Evolutionary conservation across 1,140 invertebrate genomes (phyloP).

Genomic region (Rhyacophila brunnea): DNA sequence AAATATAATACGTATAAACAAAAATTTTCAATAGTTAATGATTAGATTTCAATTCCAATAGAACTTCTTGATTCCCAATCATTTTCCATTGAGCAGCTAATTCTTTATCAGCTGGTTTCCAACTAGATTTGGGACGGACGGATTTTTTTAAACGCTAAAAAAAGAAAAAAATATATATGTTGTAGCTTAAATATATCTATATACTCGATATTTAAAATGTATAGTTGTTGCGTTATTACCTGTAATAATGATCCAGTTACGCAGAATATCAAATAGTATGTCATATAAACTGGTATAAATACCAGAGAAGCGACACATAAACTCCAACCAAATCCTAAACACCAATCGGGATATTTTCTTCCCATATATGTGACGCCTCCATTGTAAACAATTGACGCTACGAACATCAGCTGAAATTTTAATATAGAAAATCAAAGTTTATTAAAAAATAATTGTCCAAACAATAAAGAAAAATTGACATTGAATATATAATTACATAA

Average conservation of each 20-base stretch:
- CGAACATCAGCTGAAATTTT: constrained; percentile 60
- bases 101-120: constrained; percentile 14
- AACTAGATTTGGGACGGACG: constrained; percentile 5
- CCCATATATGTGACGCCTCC: constrained; percentile 57
- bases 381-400: constrained; percentile 59
- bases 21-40: no score
- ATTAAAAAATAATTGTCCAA: constrained; percentile 21
- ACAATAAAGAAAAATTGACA: no score
- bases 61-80: not conserved
- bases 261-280: constrained; percentile 17
- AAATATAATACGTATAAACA: no score
- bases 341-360: constrained; percentile 62
- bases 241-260: constrained; percentile 13
- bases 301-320: constrained; percentile 46
- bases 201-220: constrained; percentile 1
- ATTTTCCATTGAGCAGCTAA: constrained; percentile 11
- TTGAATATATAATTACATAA: no score
- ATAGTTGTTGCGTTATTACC: no score
- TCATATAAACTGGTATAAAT: constrained; percentile 25
- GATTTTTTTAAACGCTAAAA: constrained; percentile 25
- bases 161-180: not conserved
- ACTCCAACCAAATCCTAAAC: constrained; percentile 61
- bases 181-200: no score
- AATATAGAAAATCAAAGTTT: no score
- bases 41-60: constrained; percentile 1